Conservation (phyloP, 1,140 invertebrate species). For the Heliconius congener region DNA sequence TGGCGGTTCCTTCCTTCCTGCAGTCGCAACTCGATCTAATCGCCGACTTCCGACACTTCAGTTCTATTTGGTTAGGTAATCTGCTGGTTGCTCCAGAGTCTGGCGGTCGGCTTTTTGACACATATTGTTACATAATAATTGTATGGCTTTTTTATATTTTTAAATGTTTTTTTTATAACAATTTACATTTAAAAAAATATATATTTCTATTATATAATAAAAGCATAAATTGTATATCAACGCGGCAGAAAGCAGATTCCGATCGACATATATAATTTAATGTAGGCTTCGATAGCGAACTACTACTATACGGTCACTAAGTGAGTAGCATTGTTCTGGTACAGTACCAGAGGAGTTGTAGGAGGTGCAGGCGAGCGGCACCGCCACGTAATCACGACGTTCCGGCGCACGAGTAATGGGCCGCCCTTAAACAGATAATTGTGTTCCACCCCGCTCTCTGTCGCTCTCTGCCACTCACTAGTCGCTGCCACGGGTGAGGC, state of each 20-base stretch:
- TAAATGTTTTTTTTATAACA: too few species aligned
- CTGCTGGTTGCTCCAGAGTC: not conserved
- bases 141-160: too few species aligned
- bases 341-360: too few species aligned
- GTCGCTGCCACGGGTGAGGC: not conserved
- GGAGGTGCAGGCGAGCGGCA: constrained; percentile 4
- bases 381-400: constrained; percentile 26
- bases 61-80: constrained; percentile 33
- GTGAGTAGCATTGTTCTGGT: too few species aligned
- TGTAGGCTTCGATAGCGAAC: too few species aligned
- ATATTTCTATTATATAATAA: too few species aligned
- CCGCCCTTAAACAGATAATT: constrained; percentile 39
- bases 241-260: too few species aligned
- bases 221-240: too few species aligned
- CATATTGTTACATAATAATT: not conserved
- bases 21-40: constrained; percentile 40
- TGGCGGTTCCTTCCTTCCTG: constrained; percentile 47
- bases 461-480: not conserved
- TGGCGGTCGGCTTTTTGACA: not conserved
- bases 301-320: too few species aligned
- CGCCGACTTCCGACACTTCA: constrained; percentile 37
- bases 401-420: constrained; percentile 39
- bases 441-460: constrained; percentile 1
- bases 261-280: too few species aligned
- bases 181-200: too few species aligned